Percentiles rank a stretch among this genome's conserved stretches.
Conservation (phyloP, 2,797 vertebrate species). For the Myotis daubentonii region DNA sequence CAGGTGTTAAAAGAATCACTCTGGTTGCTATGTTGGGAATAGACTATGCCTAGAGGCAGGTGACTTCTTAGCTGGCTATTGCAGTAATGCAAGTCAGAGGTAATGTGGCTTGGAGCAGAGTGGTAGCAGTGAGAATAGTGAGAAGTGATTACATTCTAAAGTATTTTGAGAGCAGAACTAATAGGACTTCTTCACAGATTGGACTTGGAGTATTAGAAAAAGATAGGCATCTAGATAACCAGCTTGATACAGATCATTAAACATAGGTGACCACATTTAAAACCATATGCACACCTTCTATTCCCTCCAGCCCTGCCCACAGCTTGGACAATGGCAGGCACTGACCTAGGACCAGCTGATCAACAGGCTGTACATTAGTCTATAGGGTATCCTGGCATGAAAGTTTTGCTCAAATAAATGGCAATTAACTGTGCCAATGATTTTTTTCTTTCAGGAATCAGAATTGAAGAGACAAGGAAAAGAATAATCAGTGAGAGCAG, state of each 20-base stretch:
- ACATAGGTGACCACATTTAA: not conserved
- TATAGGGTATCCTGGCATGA: not conserved
- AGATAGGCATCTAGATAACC: not conserved
- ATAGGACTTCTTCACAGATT: not conserved
- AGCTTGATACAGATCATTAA: not conserved
- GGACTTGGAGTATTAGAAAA: not conserved
- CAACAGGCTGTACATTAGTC: not conserved
- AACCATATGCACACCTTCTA: not conserved
- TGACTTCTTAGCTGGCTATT: not conserved
- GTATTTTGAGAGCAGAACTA: not conserved
- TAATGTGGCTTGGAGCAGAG: not conserved
- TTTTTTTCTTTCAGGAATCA: constrained; percentile 41
- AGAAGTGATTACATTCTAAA: constrained; percentile 18
- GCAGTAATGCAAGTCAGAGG: not conserved
- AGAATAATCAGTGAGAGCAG: not conserved
- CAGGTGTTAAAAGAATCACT: not conserved
- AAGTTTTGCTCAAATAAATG: constrained; percentile 10
- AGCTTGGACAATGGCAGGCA: not conserved
- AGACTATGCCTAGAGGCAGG: not conserved
- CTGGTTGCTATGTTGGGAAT: not conserved
- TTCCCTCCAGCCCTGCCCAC: not conserved
- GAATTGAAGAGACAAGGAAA: not conserved
- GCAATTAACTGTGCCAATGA: not conserved
- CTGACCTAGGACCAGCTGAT: not conserved
- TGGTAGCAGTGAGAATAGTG: not conserved